phyloP scores from a whole-genome alignment of 2,888 invertebrate genomes.

The Eupithecia centaureata region DNA sequence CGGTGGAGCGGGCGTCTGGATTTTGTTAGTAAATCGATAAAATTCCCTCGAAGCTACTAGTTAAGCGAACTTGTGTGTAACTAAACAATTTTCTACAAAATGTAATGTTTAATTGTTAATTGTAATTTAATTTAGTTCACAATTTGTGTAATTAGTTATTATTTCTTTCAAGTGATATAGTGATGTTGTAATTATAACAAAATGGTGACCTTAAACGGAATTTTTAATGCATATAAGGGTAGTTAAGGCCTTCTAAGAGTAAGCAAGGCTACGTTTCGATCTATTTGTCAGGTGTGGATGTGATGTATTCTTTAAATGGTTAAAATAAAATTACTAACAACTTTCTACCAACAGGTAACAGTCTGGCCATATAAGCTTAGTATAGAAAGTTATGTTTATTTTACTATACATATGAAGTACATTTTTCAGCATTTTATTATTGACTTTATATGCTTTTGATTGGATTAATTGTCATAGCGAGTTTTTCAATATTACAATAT shows the following conservation, averaged over 20 bases:
- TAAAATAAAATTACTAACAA: conserved; percentile 49
- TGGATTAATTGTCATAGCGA: conserved; percentile 57
- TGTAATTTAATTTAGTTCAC: conserved; percentile 57
- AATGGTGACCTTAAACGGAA: conserved; percentile 81
- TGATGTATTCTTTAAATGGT: conserved; percentile 62
- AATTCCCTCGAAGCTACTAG: conserved; percentile 70
- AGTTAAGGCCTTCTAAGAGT: conserved; percentile 79
- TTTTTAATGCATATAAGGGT: conserved; percentile 81
- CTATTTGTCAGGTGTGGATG: conserved; percentile 64
- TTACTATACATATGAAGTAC: conserved; percentile 57
- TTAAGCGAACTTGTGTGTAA: conserved; percentile 78
- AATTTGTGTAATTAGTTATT: conserved; percentile 69
- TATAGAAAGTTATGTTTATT: conserved; percentile 62
- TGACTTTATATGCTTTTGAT: conserved; percentile 51
- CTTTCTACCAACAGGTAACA: conserved; percentile 54
- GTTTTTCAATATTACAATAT: conserved; percentile 29
- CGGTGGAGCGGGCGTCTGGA: conserved; percentile 35
- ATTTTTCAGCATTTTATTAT: conserved; percentile 59
- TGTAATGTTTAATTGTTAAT: conserved; percentile 56
- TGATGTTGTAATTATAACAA: conserved; percentile 75
- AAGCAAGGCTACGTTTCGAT: conserved; percentile 65
- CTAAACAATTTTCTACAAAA: conserved; percentile 78
- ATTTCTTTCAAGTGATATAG: conserved; percentile 80
- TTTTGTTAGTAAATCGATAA: conserved; percentile 44
- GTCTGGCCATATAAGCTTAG: conserved; percentile 58